phyloP scores from a whole-genome alignment of 1,140 invertebrate species.

The Asbolus verrucosus region DNA sequence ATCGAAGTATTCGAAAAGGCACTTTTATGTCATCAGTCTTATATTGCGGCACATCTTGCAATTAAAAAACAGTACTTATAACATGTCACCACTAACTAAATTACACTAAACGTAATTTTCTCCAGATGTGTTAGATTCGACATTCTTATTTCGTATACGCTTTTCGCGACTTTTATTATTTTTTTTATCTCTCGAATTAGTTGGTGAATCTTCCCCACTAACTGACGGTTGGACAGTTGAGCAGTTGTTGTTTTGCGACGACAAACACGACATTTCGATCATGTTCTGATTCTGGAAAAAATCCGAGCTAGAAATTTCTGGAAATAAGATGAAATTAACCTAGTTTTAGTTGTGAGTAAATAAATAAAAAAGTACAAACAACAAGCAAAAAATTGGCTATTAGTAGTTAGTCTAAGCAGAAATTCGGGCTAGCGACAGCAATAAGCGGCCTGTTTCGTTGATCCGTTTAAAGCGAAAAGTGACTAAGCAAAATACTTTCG shows the following conservation, averaged over 20 bases:
- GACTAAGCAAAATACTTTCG: constrained; percentile 25
- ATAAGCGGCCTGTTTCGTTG: constrained; percentile 7
- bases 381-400: constrained; percentile 53
- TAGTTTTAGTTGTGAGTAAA: constrained; percentile 64
- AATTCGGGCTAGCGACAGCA: constrained; percentile 17
- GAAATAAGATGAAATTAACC: constrained; percentile 65
- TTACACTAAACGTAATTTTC: constrained; percentile 55
- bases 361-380: constrained; percentile 48
- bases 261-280: constrained; percentile 74
- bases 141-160: constrained; percentile 46
- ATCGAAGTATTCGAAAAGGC: constrained; percentile 12
- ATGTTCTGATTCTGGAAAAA: constrained; percentile 66
- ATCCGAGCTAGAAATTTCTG: constrained; percentile 66
- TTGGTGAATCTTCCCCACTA: constrained; percentile 47
- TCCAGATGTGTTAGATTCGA: constrained; percentile 40
- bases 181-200: constrained; percentile 46
- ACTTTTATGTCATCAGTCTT: constrained; percentile 29
- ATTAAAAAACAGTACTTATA: too few relatives aligned
- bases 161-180: constrained; percentile 50
- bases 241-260: constrained; percentile 72
- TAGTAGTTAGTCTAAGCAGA: constrained; percentile 57
- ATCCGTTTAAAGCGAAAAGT: constrained; percentile 33
- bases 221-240: constrained; percentile 57
- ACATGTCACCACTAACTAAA: not conserved
- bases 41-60: constrained; percentile 20